Evolutionary conservation across 1,140 invertebrate species (phyloP).

Genomic region (Papilio xuthus): DNA sequence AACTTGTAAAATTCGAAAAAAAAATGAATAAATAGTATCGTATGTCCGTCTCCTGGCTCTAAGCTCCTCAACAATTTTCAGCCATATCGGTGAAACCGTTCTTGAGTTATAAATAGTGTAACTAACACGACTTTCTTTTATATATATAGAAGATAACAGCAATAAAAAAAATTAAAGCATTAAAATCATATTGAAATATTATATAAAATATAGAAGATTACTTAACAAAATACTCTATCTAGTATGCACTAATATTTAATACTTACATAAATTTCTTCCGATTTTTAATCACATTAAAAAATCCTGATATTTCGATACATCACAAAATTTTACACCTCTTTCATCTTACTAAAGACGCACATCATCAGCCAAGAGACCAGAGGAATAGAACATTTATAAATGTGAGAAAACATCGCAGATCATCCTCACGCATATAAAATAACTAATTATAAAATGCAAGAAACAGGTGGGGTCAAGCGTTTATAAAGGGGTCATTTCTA

Average conservation of each 20-base stretch:
- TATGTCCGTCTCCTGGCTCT: no score
- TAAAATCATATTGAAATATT: no score
- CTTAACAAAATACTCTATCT: no score
- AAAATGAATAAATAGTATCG: no score
- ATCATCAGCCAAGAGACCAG: background rate
- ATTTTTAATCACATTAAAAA: background rate
- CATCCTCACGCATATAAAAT: constrained; percentile 48
- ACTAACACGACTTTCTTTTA: no score
- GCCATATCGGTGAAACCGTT: no score
- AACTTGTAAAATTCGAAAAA: no score
- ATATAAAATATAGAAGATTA: no score
- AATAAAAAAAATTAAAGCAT: no score
- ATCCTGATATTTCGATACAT: background rate
- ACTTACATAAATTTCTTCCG: background rate
- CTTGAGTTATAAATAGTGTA: no score
- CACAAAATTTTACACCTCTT: background rate
- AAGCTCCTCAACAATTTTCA: no score
- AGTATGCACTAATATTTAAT: background rate
- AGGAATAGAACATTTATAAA: constrained; percentile 35
- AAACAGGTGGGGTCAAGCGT: constrained; percentile 64
- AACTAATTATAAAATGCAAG: constrained; percentile 52
- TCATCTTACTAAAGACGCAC: background rate
- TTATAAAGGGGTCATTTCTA: constrained; percentile 53
- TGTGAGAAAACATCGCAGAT: constrained; percentile 52
- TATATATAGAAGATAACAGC: no score